Base-by-base conservation (phyloP, 1,140 invertebrate genomes). In the Meloidogyne chitwoodi region DNA sequence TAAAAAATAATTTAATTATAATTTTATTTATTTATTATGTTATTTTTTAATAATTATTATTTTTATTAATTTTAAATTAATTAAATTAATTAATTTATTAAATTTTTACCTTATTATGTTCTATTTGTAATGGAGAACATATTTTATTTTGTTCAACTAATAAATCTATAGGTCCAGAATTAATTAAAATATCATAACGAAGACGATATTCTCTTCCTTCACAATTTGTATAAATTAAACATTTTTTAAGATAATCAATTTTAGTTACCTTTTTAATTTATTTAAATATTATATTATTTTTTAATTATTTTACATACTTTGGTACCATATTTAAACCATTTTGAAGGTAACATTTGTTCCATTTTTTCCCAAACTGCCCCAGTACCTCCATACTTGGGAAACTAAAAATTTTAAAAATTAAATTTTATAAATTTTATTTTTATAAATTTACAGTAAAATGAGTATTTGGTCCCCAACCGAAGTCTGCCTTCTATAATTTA, bases 321-420 rank as follows among this genome's bases (percentile, higher is more conserved):
- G 12, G 69, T 67, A 68, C 82, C 80, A 63, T 80, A 86, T 44
- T 75, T 69, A 67, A 85, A 84, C 85, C 87, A 87, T 19, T 87
- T 74, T 24, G 68, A 64, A 24, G 85, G 81, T 14, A 87, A 65
- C 68, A 84, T 85, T 31, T 83, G 75, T 1, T 76, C 79, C 80
- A 87, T 84, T 24, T 81, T 69, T 64, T 84, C 80, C 85, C 85
- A 87, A 19, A 87, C 87, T 41, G 84, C 79, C 38, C 85, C 85
- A 34, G 85, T 87, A 67, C 85, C 85, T 64, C 85, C 85, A 68
- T 87, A 84, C 29, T 83, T 87, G 16, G 85, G 85, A 77, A 87
- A 87, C 70, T 73, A 5, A 70, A 65, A 65, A 5, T 4, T 41
- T 22, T 38, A 64, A 10, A 64, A 70, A 70, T 41, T 41, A 64